Base-by-base conservation (phyloP, 2,797 vertebrate genomes). In the Atherinosoma microstoma region DNA sequence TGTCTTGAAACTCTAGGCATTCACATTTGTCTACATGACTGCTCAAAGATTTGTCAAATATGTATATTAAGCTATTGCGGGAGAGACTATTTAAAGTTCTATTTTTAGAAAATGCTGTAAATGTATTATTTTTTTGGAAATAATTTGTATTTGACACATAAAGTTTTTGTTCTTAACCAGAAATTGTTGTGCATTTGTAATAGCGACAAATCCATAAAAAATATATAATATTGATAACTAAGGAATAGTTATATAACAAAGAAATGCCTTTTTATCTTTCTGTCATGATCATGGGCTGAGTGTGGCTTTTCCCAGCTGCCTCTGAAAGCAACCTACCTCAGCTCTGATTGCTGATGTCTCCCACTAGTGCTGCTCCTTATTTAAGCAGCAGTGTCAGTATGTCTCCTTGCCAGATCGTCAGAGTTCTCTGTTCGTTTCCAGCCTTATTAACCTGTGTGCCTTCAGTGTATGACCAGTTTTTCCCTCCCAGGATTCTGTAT, bases 31-130 rank as follows among this genome's bases (percentile, higher is more conserved):
- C 70, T 86, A 71, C 74, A 85, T 84, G 84, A 82, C 87, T 81
- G 77, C 76, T 89, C 67, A 86, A 87, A 87, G 67, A 89, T 87
- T 85, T 95, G 92, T 94, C 92, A 92, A 89, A 93, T 93, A 79
- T 95, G 93, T 95, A 93, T 94, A 95, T 94, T 89, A 93, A 93
- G 88, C 89, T 94, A 86, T 91, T 89, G 78, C 90, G 83, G 86
- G 89, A 92, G 90, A 94, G 87, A 94, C 78, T 94, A 95, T 95
- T 94, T 94, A 94, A 95, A 95, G 86, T 93, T 94, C 87, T 94
- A 94, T 95, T 95, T 94, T 94, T 94, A 89, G 92, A 86, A 89
- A 93, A 92, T 80, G 67, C 64, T 92, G 85, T 92, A 89, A 87
- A 91, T 91, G 32, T 88, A 78, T 79, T 91, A 68, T 70, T 85